phyloP scores from a whole-genome alignment of 2,797 vertebrate genomes.

The Crenichthys baileyi region DNA sequence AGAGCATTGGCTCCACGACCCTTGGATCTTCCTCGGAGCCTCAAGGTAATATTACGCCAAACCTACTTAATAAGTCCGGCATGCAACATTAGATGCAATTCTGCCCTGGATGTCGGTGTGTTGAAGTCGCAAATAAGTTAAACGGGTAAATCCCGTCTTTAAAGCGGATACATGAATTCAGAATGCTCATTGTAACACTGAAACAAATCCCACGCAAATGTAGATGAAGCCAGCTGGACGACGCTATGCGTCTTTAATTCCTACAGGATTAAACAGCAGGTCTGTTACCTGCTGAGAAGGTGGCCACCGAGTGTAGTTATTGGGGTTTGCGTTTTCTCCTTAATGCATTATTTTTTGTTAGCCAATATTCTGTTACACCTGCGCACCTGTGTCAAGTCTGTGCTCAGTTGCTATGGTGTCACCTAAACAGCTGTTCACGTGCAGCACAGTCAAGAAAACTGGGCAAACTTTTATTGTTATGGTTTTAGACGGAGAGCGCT shows the following conservation, averaged over 20 bases:
- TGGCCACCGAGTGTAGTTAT: not conserved
- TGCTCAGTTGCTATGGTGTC: too few relatives aligned
- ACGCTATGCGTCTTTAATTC: not conserved
- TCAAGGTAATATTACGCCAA: constrained; percentile 35
- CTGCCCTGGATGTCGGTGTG: not conserved
- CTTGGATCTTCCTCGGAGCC: constrained; percentile 40
- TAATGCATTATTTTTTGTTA: not conserved
- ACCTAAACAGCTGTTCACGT: too few relatives aligned
- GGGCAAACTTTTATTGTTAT: too few relatives aligned
- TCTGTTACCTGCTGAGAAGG: not conserved
- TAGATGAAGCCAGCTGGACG: not conserved
- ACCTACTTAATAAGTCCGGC: not conserved
- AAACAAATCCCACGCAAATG: not conserved
- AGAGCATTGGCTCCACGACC: constrained; percentile 39
- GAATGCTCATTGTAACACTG: not conserved
- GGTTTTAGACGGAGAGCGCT: too few relatives aligned
- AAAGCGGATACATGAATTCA: not conserved
- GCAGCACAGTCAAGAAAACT: too few relatives aligned
- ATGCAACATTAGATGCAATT: not conserved
- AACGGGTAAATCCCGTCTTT: not conserved
- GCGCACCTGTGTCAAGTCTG: too few relatives aligned
- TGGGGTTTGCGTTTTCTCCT: not conserved
- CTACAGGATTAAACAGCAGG: not conserved
- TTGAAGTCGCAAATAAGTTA: not conserved
- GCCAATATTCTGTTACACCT: not conserved